Conservation (phyloP, 2,888 invertebrate species). For the Silvanus unidentatus region DNA sequence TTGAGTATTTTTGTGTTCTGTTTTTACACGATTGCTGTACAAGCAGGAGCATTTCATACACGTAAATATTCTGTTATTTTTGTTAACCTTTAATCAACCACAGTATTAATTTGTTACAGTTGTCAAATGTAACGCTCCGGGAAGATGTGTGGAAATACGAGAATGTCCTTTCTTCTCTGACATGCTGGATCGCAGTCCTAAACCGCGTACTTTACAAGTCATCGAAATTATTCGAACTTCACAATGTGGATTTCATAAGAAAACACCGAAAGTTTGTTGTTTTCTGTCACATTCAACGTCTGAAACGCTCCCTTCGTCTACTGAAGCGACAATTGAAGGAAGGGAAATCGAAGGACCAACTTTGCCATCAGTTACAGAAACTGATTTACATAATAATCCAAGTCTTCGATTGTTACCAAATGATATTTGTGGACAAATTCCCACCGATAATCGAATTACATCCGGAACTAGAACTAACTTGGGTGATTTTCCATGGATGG, state of each 20-base stretch:
- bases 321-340: not conserved
- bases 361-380: not conserved
- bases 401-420: slow-evolving; percentile 41
- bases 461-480: slow-evolving; percentile 56
- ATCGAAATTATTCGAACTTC: slow-evolving; percentile 29
- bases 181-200: slow-evolving; percentile 29
- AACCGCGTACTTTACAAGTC: slow-evolving; percentile 33
- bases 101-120: slow-evolving; percentile 1
- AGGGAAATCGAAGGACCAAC: not conserved
- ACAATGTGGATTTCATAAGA: slow-evolving; percentile 45
- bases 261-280: slow-evolving; percentile 54
- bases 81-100: too few species aligned
- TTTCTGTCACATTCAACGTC: slow-evolving; percentile 8
- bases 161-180: slow-evolving; percentile 35
- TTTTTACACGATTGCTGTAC: too few species aligned
- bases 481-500: slow-evolving; percentile 74
- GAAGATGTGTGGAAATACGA: slow-evolving; percentile 32
- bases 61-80: too few species aligned
- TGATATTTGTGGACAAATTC: slow-evolving; percentile 55
- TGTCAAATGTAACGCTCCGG: slow-evolving; percentile 23
- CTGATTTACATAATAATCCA: slow-evolving; percentile 29
- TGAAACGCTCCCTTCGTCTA: slow-evolving; percentile 8
- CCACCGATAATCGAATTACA: slow-evolving; percentile 50
- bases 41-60: too few species aligned
- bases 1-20: too few species aligned